Evolutionary conservation across 1,140 invertebrate species (phyloP), one percentile per base, ranked within the genome.

Genomic region (Macrocentrus cingulum): DNA sequence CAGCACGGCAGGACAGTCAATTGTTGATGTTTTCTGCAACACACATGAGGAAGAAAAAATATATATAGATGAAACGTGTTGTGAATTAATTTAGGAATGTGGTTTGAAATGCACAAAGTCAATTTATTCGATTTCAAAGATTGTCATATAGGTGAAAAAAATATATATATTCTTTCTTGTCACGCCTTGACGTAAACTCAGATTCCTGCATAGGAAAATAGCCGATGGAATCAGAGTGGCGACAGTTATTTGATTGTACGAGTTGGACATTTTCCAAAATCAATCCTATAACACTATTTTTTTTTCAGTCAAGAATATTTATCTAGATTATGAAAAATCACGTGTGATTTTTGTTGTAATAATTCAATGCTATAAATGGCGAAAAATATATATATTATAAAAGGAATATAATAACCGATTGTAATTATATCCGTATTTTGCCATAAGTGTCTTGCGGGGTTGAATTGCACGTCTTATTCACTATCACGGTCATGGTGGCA

Each of bases 151-250:
- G 8, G 9, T 15, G 36, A 34, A 13, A 20, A 51, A 20, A 16
- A 18, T 23, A 9, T 11, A 22, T 36, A 19, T 51, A 18, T 51
- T 51, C n/a, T 49, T 49, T 49, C 49, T 36, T n/a, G 25, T 51
- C 32, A 51, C 49, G 32, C 7, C 20, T 23, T 7, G 13, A 37
- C 16, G 1, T 37, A 51, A 51, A 19, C 49, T 19, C 1, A 51
- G 34, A 51, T 51, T 51, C 49, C 49, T 51, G 49, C 32, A 51
- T 51, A 29, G 13, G 23, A 49, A 51, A 7, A 37, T 37, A 48
- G n/a, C 45, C 13, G 45, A 48, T 48, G 6, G n/a, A 20, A 51
- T 51, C 32, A 32, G 18, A 34, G 20, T 25, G 7, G 18, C 8
- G 49, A 51, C 49, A 51, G 49, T 51, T 51, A 51, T 18, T 36